Base-by-base conservation (phyloP, 2,113 vertebrate genomes). In the Gambusia holbrooki region DNA sequence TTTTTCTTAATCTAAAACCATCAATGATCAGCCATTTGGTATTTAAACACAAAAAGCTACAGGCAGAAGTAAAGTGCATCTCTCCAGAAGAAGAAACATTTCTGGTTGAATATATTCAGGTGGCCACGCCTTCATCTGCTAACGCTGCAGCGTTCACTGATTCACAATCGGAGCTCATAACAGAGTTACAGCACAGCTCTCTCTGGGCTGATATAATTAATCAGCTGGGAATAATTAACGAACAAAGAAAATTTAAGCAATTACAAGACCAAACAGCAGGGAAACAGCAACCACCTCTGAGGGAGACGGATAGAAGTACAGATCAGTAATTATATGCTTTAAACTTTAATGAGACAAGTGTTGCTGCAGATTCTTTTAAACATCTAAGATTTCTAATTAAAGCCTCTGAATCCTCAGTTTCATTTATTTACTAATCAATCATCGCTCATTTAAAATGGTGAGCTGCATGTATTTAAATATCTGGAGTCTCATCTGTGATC, bases 141-240 rank as follows among this genome's bases (percentile, higher is more conserved):
- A 62, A 37, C 42, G 28, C 27, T 61, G 19, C 71, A 74, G 76
- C 42, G 19, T 22, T 71, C 60, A 67, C 71, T 64, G 65, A 73
- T 82, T 76, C 64, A 63, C 30, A 30, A 74, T 64, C 74, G n/a
- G 9, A 54, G 15, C 30, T 67, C 28, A 11, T 29, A n/a, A 73
- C 61, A 54, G 61, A n/a, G 74, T 71, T 67, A 81, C 7, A 68
- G 33, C 51, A 79, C 70, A 87, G 29, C 51, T 63, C 69, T 84
- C 81, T 88, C 86, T 15, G 84, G 79, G 88, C 54, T 70, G 65
- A 74, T 74, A 79, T 90, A 92, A 93, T 93, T 83, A 85, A 89
- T 87, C 76, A 40, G 85, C 71, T 65, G 85, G 80, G 90, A 91
- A 81, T 79, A 82, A 84, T 90, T 88, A 83, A 77, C 79, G 74